Conservation (phyloP, 2,113 vertebrate species). For the Chitala chitala region DNA sequence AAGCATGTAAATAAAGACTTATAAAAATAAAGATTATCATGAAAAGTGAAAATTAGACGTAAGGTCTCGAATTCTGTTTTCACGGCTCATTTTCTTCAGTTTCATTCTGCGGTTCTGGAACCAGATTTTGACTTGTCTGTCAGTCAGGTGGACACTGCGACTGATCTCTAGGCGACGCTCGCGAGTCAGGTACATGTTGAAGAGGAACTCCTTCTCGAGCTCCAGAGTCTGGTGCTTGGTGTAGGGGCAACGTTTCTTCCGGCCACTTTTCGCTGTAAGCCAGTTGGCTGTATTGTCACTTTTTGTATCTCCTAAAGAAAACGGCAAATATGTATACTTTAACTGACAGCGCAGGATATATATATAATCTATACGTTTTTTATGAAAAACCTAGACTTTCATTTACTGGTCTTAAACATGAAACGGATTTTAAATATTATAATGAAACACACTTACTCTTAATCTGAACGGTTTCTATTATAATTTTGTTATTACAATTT, state of each 20-base stretch:
- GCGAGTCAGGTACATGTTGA: constrained; percentile 99
- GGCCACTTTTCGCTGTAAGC: constrained; percentile 95
- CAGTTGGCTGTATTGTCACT: constrained; percentile 85
- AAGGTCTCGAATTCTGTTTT: constrained; percentile 95
- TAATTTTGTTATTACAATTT: constrained; percentile 58
- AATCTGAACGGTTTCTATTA: no score
- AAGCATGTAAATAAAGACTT: constrained; percentile 44
- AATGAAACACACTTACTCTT: constrained; percentile 75
- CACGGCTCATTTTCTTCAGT: constrained; percentile 99
- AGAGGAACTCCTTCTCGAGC: constrained; percentile 98
- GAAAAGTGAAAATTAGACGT: constrained; percentile 96
- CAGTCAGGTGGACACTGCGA: constrained; percentile 95
- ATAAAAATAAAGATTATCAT: constrained; percentile 89
- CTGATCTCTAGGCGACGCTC: constrained; percentile 99
- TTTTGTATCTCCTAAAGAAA: constrained; percentile 70
- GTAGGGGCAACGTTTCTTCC: constrained; percentile 98
- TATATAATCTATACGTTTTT: constrained; percentile 53
- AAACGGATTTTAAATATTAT: constrained; percentile 83
- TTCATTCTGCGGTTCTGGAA: constrained; percentile 99
- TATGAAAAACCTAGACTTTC: constrained; percentile 71
- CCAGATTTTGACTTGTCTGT: constrained; percentile 99
- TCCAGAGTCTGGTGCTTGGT: constrained; percentile 98
- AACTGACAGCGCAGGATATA: constrained; percentile 43
- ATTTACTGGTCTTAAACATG: constrained; percentile 68
- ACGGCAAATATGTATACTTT: constrained; percentile 41